A percentile compares a stretch with the other conserved stretches of the same genome.
Conservation (phyloP, 2,797 vertebrate species). For the Tympanoctomys barrerae region DNA sequence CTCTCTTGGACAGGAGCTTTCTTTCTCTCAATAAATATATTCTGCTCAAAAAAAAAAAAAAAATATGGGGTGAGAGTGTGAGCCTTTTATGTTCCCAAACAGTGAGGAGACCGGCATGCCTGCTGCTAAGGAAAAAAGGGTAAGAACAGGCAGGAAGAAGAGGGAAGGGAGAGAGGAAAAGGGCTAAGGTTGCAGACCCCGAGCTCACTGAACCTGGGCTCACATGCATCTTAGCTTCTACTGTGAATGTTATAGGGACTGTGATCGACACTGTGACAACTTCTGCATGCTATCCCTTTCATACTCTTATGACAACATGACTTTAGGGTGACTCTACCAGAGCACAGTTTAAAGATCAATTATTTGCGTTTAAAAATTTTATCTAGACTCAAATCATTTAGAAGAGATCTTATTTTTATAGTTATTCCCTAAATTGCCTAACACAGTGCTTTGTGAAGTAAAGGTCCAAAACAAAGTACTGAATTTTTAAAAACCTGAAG, state of each 20-base stretch:
- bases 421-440: conserved; percentile 9
- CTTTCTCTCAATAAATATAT: too few species aligned
- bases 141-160: background rate
- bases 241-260: background rate
- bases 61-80: background rate
- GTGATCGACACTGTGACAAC: background rate
- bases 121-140: background rate
- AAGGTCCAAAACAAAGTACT: conserved; percentile 2
- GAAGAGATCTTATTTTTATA: conserved; percentile 15
- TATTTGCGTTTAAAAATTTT: conserved; percentile 38
- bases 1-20: too few species aligned
- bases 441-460: background rate
- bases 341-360: background rate
- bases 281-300: background rate
- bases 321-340: background rate
- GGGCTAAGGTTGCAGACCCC: background rate
- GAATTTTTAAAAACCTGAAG: background rate
- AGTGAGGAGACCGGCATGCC: background rate
- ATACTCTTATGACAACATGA: background rate
- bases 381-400: conserved; percentile 23
- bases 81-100: background rate
- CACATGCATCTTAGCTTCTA: background rate
- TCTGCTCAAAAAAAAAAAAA: too few species aligned
- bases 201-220: background rate
- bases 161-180: background rate